Evolutionary conservation across 2,113 vertebrate genomes (phyloP).

Genomic region (Galbula dea): DNA sequence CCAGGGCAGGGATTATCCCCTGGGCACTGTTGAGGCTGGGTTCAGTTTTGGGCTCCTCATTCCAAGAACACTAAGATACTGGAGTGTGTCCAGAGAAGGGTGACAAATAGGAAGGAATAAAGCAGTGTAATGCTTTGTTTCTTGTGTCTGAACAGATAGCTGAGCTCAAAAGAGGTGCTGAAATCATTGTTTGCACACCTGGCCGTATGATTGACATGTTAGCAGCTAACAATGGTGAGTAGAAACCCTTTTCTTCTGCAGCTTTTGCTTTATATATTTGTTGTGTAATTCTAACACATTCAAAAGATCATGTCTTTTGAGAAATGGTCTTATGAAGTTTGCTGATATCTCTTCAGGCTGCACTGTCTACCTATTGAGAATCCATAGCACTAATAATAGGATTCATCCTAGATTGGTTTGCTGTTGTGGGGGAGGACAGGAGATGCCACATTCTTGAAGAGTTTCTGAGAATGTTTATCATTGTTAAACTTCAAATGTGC

Average conservation of each 20-base stretch:
- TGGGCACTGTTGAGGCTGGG: too few relatives aligned
- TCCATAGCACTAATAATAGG: not conserved
- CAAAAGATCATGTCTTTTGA: conserved; percentile 57
- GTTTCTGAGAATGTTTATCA: not conserved
- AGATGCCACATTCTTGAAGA: not conserved
- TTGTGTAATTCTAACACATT: conserved; percentile 68
- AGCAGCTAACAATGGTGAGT: conserved; percentile 98
- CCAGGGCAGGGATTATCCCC: too few relatives aligned
- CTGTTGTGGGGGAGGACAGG: conserved; percentile 5
- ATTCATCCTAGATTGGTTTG: not conserved
- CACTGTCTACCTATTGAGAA: conserved; percentile 47
- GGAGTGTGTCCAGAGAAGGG: too few relatives aligned
- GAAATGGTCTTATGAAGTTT: conserved; percentile 58
- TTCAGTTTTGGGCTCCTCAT: too few relatives aligned
- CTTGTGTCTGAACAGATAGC: conserved; percentile 83
- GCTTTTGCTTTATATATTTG: conserved; percentile 1
- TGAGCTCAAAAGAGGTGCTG: conserved; percentile 97
- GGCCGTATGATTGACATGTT: conserved; percentile 99
- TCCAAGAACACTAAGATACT: too few relatives aligned
- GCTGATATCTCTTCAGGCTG: conserved; percentile 74
- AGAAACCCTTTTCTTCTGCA: conserved; percentile 40
- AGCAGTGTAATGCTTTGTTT: not conserved
- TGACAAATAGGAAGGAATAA: too few relatives aligned
- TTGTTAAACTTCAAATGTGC: not conserved
- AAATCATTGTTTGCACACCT: conserved; percentile 98